These are phyloP conservation scores for Siniperca chuatsi DNA, from an alignment of 2,113 vertebrate species.

Conservation along the genomic window DNA sequence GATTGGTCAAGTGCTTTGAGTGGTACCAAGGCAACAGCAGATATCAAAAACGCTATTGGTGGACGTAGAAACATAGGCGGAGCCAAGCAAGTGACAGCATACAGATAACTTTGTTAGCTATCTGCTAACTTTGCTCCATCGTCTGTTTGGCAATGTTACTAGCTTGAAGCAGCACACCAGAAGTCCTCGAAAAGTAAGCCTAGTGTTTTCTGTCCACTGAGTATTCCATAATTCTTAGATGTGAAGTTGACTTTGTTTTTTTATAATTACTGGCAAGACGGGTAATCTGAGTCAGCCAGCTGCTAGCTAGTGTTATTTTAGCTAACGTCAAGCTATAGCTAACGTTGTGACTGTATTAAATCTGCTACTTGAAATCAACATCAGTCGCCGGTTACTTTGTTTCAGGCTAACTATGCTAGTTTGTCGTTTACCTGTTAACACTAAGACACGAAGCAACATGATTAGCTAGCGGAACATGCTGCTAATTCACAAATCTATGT, in stretches of 20 bases:
- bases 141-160: slow-evolving; percentile 20
- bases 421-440: background rate
- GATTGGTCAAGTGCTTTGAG: slow-evolving; percentile 55
- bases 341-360: background rate
- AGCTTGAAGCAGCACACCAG: background rate
- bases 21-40: slow-evolving; percentile 51
- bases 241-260: background rate
- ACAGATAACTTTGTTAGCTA: slow-evolving; percentile 77
- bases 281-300: slow-evolving; percentile 2
- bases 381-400: background rate
- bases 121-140: slow-evolving; percentile 56
- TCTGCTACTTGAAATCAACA: background rate
- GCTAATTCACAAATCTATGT: slow-evolving; percentile 17
- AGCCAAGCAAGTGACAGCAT: slow-evolving; percentile 30
- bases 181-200: slow-evolving; percentile 35
- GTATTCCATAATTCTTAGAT: no score
- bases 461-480: background rate
- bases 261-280: background rate
- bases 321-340: slow-evolving; percentile 42
- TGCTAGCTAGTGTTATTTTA: slow-evolving; percentile 53
- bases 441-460: background rate
- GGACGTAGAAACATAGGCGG: slow-evolving; percentile 33
- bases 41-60: slow-evolving; percentile 47
- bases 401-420: background rate
- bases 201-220: background rate